Conservation (phyloP, 2,113 vertebrate species). For the Microcebus griseorufus region DNA sequence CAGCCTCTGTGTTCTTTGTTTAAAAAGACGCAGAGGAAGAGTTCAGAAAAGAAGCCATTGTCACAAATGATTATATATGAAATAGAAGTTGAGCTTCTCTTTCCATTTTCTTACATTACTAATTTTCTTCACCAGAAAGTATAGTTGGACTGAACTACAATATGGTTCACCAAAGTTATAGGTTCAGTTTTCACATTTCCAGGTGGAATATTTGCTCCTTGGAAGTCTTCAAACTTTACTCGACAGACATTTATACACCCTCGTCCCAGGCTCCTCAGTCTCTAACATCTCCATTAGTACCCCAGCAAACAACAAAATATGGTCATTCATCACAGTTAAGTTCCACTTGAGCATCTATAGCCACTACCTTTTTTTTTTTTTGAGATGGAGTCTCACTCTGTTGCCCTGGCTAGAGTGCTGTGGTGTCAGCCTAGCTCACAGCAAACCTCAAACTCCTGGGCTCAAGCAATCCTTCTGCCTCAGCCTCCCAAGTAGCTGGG, state of each 20-base stretch:
- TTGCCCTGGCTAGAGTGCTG: neutral
- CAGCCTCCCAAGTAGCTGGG: too few species aligned
- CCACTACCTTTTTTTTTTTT: neutral
- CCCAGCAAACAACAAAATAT: constrained; percentile 22
- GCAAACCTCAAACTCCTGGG: too few species aligned
- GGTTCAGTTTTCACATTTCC: constrained; percentile 43
- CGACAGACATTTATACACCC: neutral
- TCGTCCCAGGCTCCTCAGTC: neutral
- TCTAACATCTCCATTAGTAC: neutral
- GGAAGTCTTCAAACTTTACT: constrained; percentile 55
- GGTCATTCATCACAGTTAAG: neutral
- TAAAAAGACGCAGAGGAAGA: neutral
- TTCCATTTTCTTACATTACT: constrained; percentile 16
- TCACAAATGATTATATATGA: neutral
- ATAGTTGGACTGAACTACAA: neutral
- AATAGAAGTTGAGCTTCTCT: neutral
- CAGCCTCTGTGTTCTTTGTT: neutral
- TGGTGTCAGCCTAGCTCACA: too few species aligned
- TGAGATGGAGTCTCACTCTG: neutral
- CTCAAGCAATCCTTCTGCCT: too few species aligned
- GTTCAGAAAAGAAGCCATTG: neutral
- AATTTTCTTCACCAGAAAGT: constrained; percentile 8
- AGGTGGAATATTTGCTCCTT: constrained; percentile 33
- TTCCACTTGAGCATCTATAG: neutral
- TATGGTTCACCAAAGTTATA: neutral